Evolutionary conservation across 2,888 invertebrate species (phyloP), one percentile per base, ranked within the genome.

Genomic region (Trissolcus brochymenae): DNA sequence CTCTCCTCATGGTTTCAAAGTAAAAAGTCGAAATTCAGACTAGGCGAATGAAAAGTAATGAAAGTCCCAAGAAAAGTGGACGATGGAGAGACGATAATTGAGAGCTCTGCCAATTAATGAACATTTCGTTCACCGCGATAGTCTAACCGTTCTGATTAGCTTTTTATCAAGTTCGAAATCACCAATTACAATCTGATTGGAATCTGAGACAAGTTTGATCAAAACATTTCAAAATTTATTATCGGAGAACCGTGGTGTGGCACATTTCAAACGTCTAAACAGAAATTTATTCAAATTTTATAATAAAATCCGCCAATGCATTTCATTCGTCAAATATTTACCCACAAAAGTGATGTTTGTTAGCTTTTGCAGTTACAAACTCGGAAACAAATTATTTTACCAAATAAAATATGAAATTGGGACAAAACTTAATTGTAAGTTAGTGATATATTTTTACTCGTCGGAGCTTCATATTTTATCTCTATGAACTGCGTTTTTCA

Each of bases 61-160:
- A 70, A 68, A 72, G 55, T 67, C 68, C 60, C 41, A 43, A 56
- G 66, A 64, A 68, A 68, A 72, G 59, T 68, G 77, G 50, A 72
- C 59, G 68, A 67, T 60, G 66, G 11, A 56, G 56, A 65, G 71
- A 65, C 60, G 66, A 62, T 73, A 73, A 78, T 78, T 61, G 66
- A 46, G 62, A 78, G 68, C 66, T 66, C 66, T 70, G 73, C 73
- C 66, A 70, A 78, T 73, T 73, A 78, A 70, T 61, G 65, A 65
- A 78, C 70, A 64, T 68, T 78, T 67, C 72, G 73, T 73, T 78
- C 73, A 74, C 73, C 25, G 21, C 53, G 49, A 61, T 50, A 54
- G 50, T 41, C 62, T 53, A 54, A 64, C 68, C 71, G 64, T 54
- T 71, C 59, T 46, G 62, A 25, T 40, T 40, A 65, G 60, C 68